phyloP scores from a whole-genome alignment of 35 echinoderm and acorn worm species.

The Diadema setosum region DNA sequence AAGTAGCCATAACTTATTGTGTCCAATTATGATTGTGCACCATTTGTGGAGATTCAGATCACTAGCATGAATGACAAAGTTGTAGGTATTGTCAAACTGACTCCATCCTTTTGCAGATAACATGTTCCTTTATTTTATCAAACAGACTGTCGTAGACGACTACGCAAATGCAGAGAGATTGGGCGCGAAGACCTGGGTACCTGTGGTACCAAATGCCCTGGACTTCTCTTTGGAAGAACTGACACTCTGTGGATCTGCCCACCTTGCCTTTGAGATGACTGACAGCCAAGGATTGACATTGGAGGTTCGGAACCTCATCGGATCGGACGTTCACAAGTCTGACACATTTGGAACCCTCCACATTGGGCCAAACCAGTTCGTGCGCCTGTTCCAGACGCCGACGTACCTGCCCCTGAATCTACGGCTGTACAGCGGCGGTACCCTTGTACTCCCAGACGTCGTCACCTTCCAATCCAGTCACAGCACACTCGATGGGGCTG shows the following conservation, averaged over 20 bases:
- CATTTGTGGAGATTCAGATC: no score
- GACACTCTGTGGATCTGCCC: constrained; percentile 42
- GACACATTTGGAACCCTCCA: constrained; percentile 46
- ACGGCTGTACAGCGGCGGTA: constrained; percentile 31
- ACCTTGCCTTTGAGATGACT: constrained; percentile 62
- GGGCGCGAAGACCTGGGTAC: constrained; percentile 43
- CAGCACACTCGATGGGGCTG: constrained; percentile 26
- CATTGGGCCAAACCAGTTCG: constrained; percentile 44
- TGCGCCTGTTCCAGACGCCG: background rate
- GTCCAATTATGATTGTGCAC: no score
- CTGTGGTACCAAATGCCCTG: background rate
- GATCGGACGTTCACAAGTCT: background rate
- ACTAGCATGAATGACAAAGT: no score
- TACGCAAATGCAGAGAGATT: background rate
- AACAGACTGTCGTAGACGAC: background rate
- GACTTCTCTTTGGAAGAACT: constrained; percentile 5
- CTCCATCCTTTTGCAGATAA: no score
- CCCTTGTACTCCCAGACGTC: constrained; percentile 27
- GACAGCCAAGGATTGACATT: background rate
- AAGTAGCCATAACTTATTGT: no score
- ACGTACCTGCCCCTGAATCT: constrained; percentile 53
- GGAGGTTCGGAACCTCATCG: constrained; percentile 30
- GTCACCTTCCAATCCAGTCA: constrained; percentile 39
- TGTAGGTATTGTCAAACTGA: no score
- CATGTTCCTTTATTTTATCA: no score